A percentile compares a stretch with the other conserved stretches of the same genome.
phyloP scores from a whole-genome alignment of 2,113 vertebrate genomes.

The Spea multiplicata region DNA sequence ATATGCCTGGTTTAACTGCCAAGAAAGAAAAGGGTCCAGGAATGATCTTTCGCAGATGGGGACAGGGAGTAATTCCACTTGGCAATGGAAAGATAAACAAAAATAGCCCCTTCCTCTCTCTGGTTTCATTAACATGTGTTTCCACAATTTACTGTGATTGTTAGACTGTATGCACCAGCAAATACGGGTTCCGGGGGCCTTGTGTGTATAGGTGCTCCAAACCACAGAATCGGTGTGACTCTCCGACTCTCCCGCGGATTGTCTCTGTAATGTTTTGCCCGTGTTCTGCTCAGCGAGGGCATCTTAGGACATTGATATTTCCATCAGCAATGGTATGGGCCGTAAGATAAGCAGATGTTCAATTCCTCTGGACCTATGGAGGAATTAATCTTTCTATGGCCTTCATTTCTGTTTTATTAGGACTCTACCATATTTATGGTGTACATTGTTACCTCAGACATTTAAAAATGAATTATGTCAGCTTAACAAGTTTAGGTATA shows the following conservation, averaged over 20 bases:
- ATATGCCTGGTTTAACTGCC: conserved; percentile 11
- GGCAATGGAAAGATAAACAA: conserved; percentile 39
- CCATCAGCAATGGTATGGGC: too few species aligned
- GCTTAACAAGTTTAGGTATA: too few species aligned
- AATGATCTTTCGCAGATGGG: conserved; percentile 32
- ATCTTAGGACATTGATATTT: not conserved
- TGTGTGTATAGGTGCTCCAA: not conserved
- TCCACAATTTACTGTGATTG: not conserved
- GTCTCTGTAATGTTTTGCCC: not conserved
- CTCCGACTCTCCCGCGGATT: not conserved
- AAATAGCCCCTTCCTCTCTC: conserved; percentile 38
- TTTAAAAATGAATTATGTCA: too few species aligned
- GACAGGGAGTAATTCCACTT: conserved; percentile 27
- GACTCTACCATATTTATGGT: too few species aligned
- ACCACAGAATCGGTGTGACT: not conserved
- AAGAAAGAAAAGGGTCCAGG: conserved; percentile 17
- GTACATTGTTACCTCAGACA: too few species aligned
- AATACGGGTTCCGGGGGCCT: not conserved
- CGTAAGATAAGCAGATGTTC: too few species aligned
- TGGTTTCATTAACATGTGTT: conserved; percentile 14
- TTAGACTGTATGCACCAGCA: not conserved
- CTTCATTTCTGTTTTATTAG: too few species aligned
- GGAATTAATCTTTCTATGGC: too few species aligned
- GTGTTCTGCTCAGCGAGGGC: not conserved
- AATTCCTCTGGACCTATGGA: too few species aligned